Conservation (phyloP, 2,797 vertebrate species). For the Anableps anableps region DNA sequence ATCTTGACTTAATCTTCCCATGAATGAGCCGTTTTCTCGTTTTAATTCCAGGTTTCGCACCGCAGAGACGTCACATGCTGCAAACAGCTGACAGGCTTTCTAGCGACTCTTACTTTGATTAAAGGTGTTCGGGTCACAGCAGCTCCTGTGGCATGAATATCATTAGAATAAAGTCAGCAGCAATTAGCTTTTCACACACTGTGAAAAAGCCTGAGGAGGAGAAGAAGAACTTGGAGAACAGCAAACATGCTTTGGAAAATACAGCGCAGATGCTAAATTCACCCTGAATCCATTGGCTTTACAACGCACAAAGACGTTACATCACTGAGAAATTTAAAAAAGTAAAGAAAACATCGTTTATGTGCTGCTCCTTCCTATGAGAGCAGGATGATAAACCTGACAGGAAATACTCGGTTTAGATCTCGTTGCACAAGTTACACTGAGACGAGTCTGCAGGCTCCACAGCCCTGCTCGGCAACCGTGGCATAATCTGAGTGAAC, state of each 20-base stretch:
- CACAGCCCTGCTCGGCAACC: background rate
- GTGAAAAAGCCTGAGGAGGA: constrained; percentile 20
- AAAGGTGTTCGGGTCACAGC: constrained; percentile 39
- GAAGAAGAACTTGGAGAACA: constrained; percentile 3
- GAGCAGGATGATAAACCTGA: constrained; percentile 1
- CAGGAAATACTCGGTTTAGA: background rate
- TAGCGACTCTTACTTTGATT: background rate
- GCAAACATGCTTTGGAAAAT: constrained; percentile 17
- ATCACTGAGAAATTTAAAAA: background rate
- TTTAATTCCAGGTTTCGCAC: constrained; percentile 6
- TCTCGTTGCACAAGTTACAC: too few species aligned
- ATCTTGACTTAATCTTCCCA: too few species aligned
- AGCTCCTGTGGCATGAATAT: constrained; percentile 57
- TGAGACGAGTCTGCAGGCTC: too few species aligned
- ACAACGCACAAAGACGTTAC: background rate
- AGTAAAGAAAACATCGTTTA: background rate
- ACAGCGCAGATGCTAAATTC: constrained; percentile 46
- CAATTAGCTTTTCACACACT: constrained; percentile 51
- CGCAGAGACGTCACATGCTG: constrained; percentile 6
- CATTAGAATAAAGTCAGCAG: constrained; percentile 54
- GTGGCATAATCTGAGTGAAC: background rate
- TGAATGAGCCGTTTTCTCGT: background rate
- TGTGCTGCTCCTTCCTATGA: background rate
- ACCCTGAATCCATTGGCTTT: constrained; percentile 2
- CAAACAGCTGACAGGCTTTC: constrained; percentile 27